Evolutionary conservation across 2,797 vertebrate species (phyloP).

Genomic region (Cossypha polioptera): DNA sequence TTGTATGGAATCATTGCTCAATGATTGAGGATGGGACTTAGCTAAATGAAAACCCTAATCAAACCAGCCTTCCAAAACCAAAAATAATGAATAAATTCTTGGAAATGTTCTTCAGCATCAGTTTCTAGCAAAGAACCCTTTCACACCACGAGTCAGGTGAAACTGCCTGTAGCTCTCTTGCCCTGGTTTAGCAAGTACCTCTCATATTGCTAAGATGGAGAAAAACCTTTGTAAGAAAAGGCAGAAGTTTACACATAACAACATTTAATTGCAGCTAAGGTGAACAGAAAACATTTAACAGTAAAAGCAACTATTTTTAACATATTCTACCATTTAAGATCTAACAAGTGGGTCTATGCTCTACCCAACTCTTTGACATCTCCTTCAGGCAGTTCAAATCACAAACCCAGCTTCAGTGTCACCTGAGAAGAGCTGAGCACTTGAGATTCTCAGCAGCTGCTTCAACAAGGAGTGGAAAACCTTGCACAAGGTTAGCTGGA

Average conservation of each 20-base stretch:
- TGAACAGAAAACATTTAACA: not conserved
- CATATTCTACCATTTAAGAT: not conserved
- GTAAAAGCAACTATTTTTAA: not conserved
- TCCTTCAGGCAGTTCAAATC: not conserved
- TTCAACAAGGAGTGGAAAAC: not conserved
- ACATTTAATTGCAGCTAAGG: not conserved
- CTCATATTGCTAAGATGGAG: not conserved
- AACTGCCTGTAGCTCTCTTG: not conserved
- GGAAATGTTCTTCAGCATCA: not conserved
- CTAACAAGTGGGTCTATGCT: not conserved
- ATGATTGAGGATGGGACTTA: not conserved
- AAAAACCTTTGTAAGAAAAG: not conserved
- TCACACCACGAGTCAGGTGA: not conserved
- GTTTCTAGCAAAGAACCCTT: not conserved
- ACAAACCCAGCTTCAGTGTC: not conserved
- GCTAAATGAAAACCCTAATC: slow-evolving; percentile 14
- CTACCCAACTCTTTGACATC: not conserved
- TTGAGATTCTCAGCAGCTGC: not conserved
- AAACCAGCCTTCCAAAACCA: slow-evolving; percentile 23
- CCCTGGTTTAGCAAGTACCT: not conserved
- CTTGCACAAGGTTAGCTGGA: not conserved
- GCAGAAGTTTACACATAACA: not conserved
- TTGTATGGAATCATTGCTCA: not conserved
- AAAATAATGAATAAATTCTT: slow-evolving; percentile 3
- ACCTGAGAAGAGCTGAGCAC: not conserved